phyloP scores from a whole-genome alignment of 2,888 invertebrate species.

The Phorcus lineatus region DNA sequence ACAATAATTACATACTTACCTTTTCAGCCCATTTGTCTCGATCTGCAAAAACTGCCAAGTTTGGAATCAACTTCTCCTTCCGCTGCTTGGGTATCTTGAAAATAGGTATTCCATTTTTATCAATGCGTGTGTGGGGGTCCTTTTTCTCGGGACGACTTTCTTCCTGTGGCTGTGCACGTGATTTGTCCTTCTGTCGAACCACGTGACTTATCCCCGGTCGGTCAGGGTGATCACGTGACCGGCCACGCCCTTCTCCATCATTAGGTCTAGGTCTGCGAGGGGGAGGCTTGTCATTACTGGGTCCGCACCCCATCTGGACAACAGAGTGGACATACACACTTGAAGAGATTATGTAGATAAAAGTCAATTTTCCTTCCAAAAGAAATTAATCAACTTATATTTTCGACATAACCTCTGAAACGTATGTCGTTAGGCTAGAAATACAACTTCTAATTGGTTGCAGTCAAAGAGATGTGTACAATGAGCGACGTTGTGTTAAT shows the following conservation, averaged over 20 bases:
- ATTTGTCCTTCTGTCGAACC: background rate
- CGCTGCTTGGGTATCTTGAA: background rate
- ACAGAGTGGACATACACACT: too few relatives aligned
- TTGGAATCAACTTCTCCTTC: background rate
- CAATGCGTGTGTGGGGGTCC: background rate
- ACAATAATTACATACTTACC: too few relatives aligned
- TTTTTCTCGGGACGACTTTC: background rate
- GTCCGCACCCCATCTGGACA: slow-evolving; percentile 18
- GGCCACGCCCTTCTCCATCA: slow-evolving; percentile 31
- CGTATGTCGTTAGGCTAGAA: too few relatives aligned
- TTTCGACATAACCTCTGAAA: too few relatives aligned
- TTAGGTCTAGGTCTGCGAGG: slow-evolving; percentile 1
- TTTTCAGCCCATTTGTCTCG: background rate
- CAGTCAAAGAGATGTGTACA: too few relatives aligned
- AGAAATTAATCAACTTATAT: too few relatives aligned
- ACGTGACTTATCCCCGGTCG: slow-evolving; percentile 33
- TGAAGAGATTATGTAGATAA: too few relatives aligned
- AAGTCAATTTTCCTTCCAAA: too few relatives aligned
- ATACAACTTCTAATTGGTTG: too few relatives aligned
- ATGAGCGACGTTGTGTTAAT: too few relatives aligned
- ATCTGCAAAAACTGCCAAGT: background rate
- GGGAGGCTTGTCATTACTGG: background rate
- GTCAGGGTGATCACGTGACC: slow-evolving; percentile 26
- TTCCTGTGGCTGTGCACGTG: too few relatives aligned
- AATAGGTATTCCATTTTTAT: background rate